A percentile compares a stretch with the other conserved stretches of the same genome.
Conservation (phyloP, 2,888 invertebrate genomes). For the Euplagia quadripunctaria region DNA sequence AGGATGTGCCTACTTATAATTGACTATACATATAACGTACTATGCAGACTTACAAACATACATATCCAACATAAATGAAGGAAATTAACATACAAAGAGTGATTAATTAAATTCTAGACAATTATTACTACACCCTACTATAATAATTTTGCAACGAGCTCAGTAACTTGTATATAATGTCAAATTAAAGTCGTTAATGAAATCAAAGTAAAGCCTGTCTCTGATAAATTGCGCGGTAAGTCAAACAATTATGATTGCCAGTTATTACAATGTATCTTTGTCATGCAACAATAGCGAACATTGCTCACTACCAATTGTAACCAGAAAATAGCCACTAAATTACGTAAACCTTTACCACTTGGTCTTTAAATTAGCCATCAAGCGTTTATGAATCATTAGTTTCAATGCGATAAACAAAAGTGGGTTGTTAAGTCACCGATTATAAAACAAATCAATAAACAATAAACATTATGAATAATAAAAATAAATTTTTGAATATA, state of each 20-base stretch:
- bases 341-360: constrained; percentile 79
- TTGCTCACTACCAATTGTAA: constrained; percentile 80
- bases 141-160: constrained; percentile 40
- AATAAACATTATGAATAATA: constrained; percentile 35
- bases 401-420: constrained; percentile 63
- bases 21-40: not conserved
- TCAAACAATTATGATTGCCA: constrained; percentile 78
- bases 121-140: constrained; percentile 29
- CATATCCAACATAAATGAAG: constrained; percentile 20
- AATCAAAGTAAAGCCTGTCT: constrained; percentile 71
- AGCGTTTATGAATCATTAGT: constrained; percentile 81
- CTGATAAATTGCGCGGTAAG: constrained; percentile 76
- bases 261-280: constrained; percentile 81
- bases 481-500: constrained; percentile 60
- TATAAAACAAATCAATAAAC: constrained; percentile 35
- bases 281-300: constrained; percentile 81
- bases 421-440: constrained; percentile 45
- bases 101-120: constrained; percentile 44
- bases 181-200: constrained; percentile 61
- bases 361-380: constrained; percentile 76
- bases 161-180: constrained; percentile 47
- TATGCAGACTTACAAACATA: not conserved
- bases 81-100: constrained; percentile 48
- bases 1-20: no score
- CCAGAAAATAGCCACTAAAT: constrained; percentile 80